Conservation (phyloP, 2,797 vertebrate species). For the Peromyscus attwateri region DNA sequence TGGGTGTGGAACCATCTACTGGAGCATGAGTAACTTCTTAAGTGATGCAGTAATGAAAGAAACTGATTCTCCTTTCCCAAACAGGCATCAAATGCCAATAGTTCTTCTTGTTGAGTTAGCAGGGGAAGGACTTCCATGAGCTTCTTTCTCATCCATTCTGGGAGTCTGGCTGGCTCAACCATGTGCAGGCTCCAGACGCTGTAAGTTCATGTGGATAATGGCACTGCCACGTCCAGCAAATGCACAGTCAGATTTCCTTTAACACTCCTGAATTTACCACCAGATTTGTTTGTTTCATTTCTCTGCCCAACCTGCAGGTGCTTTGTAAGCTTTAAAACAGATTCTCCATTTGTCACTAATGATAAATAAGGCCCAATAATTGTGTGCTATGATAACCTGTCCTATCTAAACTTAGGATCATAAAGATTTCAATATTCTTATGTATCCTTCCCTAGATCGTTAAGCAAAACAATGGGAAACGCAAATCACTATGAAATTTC, state of each 20-base stretch:
- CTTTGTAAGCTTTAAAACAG: neutral
- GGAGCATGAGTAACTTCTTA: neutral
- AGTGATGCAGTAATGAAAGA: neutral
- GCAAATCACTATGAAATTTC: conserved; percentile 15
- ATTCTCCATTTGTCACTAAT: neutral
- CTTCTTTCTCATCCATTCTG: neutral
- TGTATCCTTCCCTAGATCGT: neutral
- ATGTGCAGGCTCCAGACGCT: no score
- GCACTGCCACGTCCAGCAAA: neutral
- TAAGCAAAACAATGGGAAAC: conserved; percentile 52
- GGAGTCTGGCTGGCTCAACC: neutral
- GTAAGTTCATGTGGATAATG: neutral
- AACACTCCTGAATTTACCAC: neutral
- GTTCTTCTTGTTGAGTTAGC: neutral
- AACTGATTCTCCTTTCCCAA: neutral
- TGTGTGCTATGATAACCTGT: neutral
- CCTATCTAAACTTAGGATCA: neutral
- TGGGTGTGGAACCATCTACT: no score
- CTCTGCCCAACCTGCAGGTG: neutral
- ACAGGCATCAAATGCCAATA: neutral
- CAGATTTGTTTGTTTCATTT: neutral
- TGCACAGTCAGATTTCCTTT: conserved; percentile 16
- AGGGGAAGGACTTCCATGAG: neutral
- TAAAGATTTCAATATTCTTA: conserved; percentile 11
- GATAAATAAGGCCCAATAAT: neutral